Conservation (phyloP, 2,113 vertebrate genomes). For the Podocnemis expansa region DNA sequence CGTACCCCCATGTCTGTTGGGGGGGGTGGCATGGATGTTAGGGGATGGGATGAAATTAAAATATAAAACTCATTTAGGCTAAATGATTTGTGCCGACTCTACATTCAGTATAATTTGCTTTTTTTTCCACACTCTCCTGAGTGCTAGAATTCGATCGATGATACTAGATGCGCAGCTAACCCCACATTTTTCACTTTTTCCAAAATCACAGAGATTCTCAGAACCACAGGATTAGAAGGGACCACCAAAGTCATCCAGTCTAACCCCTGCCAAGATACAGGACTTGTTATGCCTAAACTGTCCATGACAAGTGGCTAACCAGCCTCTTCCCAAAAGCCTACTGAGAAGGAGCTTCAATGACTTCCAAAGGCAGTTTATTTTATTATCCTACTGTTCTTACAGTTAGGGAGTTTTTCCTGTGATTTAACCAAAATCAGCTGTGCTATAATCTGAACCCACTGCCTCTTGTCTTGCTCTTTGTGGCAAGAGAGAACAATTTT, state of each 20-base stretch:
- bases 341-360: background rate
- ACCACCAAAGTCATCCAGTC: background rate
- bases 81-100: background rate
- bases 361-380: background rate
- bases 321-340: background rate
- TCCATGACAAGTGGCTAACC: background rate
- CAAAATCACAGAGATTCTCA: background rate
- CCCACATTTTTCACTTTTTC: background rate
- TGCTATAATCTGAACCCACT: background rate
- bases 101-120: background rate
- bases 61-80: background rate
- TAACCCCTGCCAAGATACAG: background rate
- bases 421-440: background rate
- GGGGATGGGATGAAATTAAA: background rate
- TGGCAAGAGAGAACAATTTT: background rate
- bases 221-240: background rate
- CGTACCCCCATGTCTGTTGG: accelerated
- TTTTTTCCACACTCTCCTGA: too few species aligned
- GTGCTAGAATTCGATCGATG: too few species aligned
- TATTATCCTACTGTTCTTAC: background rate
- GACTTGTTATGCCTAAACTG: background rate
- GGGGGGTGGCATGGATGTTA: too few species aligned
- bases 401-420: background rate
- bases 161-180: background rate
- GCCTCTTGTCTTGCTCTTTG: background rate